Percentiles rank a stretch among this genome's conserved stretches.
phyloP scores from a whole-genome alignment of 2,113 vertebrate species.

The Ascaphus truei region DNA sequence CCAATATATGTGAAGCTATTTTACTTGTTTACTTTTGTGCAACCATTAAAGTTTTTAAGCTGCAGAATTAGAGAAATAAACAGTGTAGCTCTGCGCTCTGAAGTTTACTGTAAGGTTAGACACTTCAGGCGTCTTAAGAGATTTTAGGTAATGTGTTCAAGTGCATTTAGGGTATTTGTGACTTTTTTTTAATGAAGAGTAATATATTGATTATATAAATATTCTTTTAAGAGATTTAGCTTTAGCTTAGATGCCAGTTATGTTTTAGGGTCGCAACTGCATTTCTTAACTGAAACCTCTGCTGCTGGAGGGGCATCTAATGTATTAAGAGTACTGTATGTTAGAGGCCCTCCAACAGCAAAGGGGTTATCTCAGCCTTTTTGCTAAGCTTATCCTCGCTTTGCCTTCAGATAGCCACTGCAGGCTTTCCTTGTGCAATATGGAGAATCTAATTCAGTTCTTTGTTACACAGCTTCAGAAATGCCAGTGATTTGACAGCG shows the following conservation, averaged over 20 bases:
- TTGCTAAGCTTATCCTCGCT: conserved; percentile 49
- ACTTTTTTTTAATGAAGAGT: conserved; percentile 47
- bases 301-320: background rate
- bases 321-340: background rate
- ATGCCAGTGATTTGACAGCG: conserved; percentile 88
- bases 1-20: conserved; percentile 57
- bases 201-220: conserved; percentile 55
- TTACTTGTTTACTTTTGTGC: conserved; percentile 54
- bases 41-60: no score
- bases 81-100: conserved; percentile 53
- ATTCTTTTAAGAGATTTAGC: conserved; percentile 60
- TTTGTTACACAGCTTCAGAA: conserved; percentile 86
- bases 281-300: background rate
- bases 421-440: conserved; percentile 33
- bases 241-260: conserved; percentile 57
- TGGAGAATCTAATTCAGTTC: conserved; percentile 68
- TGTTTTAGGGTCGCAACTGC: background rate
- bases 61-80: conserved; percentile 50
- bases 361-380: background rate
- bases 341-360: background rate
- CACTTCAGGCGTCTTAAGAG: conserved; percentile 55
- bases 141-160: conserved; percentile 40
- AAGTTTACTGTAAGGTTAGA: conserved; percentile 54
- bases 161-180: conserved; percentile 58
- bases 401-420: conserved; percentile 61